These are phyloP conservation scores for Dolichotis patagonum DNA, from an alignment of 2,113 vertebrate species.

Conservation along the genomic window DNA sequence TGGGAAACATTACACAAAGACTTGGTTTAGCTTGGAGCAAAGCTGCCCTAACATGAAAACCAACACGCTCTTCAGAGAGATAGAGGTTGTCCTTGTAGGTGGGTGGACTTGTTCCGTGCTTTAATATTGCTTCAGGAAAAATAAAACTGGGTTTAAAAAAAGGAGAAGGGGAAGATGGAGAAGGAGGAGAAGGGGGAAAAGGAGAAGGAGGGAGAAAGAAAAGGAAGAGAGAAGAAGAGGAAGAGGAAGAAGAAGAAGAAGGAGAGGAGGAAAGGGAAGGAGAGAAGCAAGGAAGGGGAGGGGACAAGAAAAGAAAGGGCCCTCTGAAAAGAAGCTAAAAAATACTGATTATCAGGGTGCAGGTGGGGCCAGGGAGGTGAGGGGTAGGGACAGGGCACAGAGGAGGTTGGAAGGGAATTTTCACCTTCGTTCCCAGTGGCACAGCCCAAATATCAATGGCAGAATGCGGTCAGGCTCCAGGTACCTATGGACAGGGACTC, in stretches of 20 bases:
- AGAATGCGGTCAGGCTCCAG: background rate
- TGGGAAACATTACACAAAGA: background rate
- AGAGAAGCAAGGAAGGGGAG: no score
- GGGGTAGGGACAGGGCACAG: background rate
- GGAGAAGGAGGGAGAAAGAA: background rate
- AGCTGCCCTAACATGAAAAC: background rate
- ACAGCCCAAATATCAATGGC: background rate
- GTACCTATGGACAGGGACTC: background rate
- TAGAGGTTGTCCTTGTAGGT: background rate
- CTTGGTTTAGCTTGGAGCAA: background rate
- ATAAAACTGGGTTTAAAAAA: background rate
- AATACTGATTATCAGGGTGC: background rate
- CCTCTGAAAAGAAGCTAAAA: background rate
- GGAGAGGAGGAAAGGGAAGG: background rate
- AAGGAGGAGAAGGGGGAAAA: no score
- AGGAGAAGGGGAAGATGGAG: background rate
- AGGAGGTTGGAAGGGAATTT: background rate
- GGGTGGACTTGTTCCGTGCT: constrained; percentile 21
- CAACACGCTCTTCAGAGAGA: constrained; percentile 32
- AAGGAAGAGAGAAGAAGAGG: background rate
- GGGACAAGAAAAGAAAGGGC: background rate
- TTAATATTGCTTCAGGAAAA: constrained; percentile 24
- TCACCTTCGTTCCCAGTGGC: background rate
- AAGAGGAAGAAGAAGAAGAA: background rate
- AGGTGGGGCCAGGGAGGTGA: no score